Evolutionary conservation across 2,797 vertebrate genomes (phyloP).

Genomic region (Molothrus ater): DNA sequence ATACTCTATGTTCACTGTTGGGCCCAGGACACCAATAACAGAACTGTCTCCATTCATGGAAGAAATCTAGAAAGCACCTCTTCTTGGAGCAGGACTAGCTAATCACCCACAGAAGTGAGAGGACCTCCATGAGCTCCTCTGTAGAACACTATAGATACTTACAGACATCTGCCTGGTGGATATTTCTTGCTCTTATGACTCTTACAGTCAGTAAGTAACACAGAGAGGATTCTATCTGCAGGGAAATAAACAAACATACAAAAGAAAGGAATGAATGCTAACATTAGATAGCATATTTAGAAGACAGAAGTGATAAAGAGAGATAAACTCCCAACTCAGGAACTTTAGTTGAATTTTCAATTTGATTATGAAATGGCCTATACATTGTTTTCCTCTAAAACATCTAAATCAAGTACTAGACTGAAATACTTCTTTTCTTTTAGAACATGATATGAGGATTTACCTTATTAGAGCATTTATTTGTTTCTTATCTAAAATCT

Average conservation of each 20-base stretch:
- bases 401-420: not conserved
- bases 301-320: not conserved
- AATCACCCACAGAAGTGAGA: not conserved
- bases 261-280: not conserved
- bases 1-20: not conserved
- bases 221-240: slow-evolving; percentile 54
- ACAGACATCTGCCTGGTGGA: slow-evolving; percentile 73
- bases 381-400: not conserved
- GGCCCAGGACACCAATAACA: not conserved
- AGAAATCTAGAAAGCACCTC: not conserved
- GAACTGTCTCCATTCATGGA: not conserved
- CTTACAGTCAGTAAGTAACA: slow-evolving; percentile 78
- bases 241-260: not conserved
- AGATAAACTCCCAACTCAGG: not conserved
- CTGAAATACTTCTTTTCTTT: not conserved
- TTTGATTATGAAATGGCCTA: not conserved
- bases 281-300: not conserved
- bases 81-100: not conserved
- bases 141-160: slow-evolving; percentile 32
- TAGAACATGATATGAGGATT: not conserved
- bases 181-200: slow-evolving; percentile 74
- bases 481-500: not conserved
- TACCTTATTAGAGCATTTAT: not conserved
- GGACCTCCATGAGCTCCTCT: not conserved
- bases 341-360: not conserved